Conservation (phyloP, 2,888 invertebrate genomes). For the Hydrotaea diabolus region DNA sequence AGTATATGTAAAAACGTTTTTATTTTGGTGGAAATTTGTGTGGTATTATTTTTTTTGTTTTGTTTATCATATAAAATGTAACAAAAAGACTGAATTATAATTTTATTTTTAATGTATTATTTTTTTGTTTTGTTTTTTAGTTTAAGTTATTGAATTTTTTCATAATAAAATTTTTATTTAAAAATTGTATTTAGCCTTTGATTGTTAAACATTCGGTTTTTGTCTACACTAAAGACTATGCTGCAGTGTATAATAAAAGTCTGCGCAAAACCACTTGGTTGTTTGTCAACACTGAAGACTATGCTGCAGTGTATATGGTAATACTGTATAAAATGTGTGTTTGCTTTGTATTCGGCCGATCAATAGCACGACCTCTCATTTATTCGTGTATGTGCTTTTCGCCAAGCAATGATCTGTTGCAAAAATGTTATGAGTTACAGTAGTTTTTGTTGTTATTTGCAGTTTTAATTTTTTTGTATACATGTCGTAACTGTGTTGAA, state of each 20-base stretch:
- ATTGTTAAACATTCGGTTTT: background rate
- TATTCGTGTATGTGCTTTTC: too few species aligned
- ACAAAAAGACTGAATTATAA: constrained; percentile 38
- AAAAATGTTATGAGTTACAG: background rate
- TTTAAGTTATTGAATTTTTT: too few species aligned
- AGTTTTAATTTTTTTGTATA: background rate
- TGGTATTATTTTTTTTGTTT: constrained; percentile 37
- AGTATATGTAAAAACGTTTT: constrained; percentile 20
- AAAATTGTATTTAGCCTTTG: background rate
- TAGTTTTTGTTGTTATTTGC: background rate
- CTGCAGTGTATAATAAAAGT: too few species aligned
- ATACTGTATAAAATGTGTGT: background rate
- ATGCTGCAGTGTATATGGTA: background rate
- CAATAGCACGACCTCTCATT: too few species aligned
- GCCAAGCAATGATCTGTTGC: too few species aligned
- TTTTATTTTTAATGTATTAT: constrained; percentile 15
- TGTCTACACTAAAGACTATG: background rate
- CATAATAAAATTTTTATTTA: too few species aligned
- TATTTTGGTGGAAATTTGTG: constrained; percentile 24
- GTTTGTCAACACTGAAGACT: background rate
- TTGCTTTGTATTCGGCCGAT: too few species aligned
- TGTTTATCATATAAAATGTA: constrained; percentile 37
- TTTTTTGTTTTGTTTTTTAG: background rate
- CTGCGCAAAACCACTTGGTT: background rate
- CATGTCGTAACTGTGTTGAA: too few species aligned